Percentiles rank a stretch among this genome's conserved stretches.
These are phyloP conservation scores for Sapayoa aenigma DNA, from an alignment of 2,113 vertebrate species.

Conservation along the genomic window DNA sequence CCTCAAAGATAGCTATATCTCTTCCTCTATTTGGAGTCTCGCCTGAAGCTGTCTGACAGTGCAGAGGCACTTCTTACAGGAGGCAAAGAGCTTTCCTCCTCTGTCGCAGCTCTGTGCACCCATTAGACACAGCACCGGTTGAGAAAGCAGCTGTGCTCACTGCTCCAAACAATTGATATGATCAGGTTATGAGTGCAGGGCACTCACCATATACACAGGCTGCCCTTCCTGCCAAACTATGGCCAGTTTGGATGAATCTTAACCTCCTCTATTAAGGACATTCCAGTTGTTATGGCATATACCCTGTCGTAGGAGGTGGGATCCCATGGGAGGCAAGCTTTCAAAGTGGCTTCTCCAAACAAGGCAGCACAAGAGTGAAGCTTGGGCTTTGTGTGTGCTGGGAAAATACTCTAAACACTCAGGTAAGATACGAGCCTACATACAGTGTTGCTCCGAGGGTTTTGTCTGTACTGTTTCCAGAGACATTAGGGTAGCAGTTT, in stretches of 20 bases:
- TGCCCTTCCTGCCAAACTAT: rapidly evolving
- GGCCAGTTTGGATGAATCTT: not conserved
- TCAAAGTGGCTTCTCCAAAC: not conserved
- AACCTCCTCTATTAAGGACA: not conserved
- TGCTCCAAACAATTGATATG: not conserved
- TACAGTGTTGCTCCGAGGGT: not conserved
- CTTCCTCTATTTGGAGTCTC: not conserved
- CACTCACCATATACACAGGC: not conserved
- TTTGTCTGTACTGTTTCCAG: not conserved
- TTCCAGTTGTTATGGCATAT: not conserved
- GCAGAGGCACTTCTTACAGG: not conserved
- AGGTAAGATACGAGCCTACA: not conserved
- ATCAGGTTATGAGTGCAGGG: not conserved
- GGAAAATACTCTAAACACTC: not conserved
- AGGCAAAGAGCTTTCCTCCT: not conserved
- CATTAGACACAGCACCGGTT: not conserved
- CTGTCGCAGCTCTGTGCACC: not conserved
- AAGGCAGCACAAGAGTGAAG: not conserved
- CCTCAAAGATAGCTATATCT: not conserved
- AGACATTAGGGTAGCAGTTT: not conserved
- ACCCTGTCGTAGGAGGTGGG: not conserved
- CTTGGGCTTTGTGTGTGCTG: not conserved
- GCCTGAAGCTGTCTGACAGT: not conserved
- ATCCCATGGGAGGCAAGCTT: rapidly evolving
- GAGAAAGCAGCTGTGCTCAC: not conserved